A percentile compares a stretch with the other conserved stretches of the same genome.
Conservation (phyloP, 2,888 invertebrate genomes). For the Psylliodes chrysocephalus region DNA sequence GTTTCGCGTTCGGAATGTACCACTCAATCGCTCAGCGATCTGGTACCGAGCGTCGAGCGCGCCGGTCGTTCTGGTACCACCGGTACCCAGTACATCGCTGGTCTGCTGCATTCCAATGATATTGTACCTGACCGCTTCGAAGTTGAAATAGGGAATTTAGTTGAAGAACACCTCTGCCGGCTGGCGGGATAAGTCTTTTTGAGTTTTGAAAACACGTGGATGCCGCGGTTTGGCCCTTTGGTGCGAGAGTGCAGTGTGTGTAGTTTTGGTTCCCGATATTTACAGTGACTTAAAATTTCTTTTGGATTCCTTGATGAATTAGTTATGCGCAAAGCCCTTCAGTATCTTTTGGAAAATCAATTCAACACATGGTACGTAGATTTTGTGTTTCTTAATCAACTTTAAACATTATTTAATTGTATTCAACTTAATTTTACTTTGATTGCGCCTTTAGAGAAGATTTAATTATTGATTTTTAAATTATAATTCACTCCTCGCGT, state of each 20-base stretch:
- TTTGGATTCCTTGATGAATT: constrained; percentile 41
- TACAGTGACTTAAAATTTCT: constrained; percentile 39
- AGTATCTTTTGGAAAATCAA: constrained; percentile 35
- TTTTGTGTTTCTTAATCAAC: background rate
- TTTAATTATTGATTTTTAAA: no score
- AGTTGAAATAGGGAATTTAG: constrained; percentile 62
- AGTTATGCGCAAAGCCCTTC: constrained; percentile 47
- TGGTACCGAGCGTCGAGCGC: constrained; percentile 33
- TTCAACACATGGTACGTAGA: constrained; percentile 36
- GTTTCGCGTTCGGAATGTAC: constrained; percentile 55
- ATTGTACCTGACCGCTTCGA: constrained; percentile 64
- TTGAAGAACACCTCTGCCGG: constrained; percentile 61
- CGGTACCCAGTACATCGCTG: constrained; percentile 47
- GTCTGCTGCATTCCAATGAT: constrained; percentile 62
- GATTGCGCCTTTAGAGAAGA: no score
- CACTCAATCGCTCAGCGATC: constrained; percentile 53
- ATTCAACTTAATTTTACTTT: no score
- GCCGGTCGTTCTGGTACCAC: constrained; percentile 41
- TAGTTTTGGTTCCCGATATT: constrained; percentile 46
- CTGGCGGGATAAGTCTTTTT: constrained; percentile 50
- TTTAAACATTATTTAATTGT: no score
- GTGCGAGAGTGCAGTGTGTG: constrained; percentile 48
- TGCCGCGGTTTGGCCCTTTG: constrained; percentile 44
- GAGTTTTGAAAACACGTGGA: constrained; percentile 57
- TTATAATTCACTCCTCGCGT: no score